These are phyloP conservation scores for Emys orbicularis DNA, from an alignment of 2,797 vertebrate species.

Conservation along the genomic window DNA sequence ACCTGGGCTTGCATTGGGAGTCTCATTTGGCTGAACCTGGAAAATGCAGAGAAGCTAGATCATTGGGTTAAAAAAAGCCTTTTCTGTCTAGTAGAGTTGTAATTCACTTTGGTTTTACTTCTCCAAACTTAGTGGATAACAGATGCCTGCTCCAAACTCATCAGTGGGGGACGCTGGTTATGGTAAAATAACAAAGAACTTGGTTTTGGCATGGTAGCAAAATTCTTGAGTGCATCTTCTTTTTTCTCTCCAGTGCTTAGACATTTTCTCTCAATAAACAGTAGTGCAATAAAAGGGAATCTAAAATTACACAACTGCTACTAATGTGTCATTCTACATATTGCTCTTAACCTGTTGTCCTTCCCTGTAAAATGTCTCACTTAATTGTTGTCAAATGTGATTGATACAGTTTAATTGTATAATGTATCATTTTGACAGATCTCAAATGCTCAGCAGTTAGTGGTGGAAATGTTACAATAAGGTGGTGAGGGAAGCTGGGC, in stretches of 20 bases:
- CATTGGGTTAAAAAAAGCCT: constrained; percentile 21
- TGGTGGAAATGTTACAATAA: background rate
- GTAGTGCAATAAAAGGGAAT: background rate
- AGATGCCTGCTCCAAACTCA: background rate
- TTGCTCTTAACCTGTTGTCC: background rate
- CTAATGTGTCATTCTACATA: background rate
- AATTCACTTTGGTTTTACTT: constrained; percentile 26
- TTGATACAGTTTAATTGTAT: background rate
- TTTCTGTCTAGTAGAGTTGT: constrained; percentile 1
- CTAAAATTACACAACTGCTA: background rate
- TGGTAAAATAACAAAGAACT: background rate
- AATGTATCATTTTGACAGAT: background rate
- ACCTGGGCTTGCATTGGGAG: background rate
- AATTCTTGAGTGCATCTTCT: background rate
- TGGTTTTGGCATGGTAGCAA: background rate
- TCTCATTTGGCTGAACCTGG: background rate
- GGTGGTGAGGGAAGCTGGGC: background rate
- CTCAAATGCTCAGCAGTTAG: background rate
- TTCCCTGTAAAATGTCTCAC: background rate
- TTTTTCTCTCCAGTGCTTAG: background rate
- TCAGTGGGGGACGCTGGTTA: background rate
- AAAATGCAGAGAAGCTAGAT: constrained; percentile 25
- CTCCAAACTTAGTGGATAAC: background rate
- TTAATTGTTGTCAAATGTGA: background rate
- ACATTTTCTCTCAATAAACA: background rate